Evolutionary conservation across 1,140 invertebrate species (phyloP).

Genomic region (Tetranychus cinnabarinus): DNA sequence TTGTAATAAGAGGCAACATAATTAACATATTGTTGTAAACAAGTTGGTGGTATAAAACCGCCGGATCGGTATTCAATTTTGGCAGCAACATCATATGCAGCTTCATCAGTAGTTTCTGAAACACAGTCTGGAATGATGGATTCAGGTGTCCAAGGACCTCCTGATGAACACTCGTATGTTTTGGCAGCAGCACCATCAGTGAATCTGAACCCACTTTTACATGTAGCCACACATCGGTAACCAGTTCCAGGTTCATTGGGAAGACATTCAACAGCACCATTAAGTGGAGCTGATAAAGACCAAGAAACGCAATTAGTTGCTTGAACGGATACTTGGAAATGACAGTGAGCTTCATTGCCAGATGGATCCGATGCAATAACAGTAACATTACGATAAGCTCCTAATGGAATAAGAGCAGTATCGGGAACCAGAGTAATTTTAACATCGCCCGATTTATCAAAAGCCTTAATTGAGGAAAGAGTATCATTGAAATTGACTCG

Average conservation of each 20-base stretch:
- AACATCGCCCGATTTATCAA: constrained; percentile 70
- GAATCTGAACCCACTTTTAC: constrained; percentile 66
- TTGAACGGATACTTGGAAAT: constrained; percentile 70
- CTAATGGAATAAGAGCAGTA: constrained; percentile 57
- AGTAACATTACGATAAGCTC: constrained; percentile 80
- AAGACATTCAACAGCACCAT: constrained; percentile 65
- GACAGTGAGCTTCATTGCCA: constrained; percentile 66
- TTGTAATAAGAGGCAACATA: constrained; percentile 52
- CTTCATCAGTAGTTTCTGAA: constrained; percentile 75
- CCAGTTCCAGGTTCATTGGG: constrained; percentile 38
- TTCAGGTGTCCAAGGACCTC: constrained; percentile 44
- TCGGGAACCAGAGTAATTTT: constrained; percentile 48
- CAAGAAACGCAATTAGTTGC: constrained; percentile 80
- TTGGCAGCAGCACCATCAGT: constrained; percentile 68
- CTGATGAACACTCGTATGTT: constrained; percentile 55
- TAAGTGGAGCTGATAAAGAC: constrained; percentile 63
- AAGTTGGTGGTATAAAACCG: constrained; percentile 54
- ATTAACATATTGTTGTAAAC: constrained; percentile 62
- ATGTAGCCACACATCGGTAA: constrained; percentile 67
- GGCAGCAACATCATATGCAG: constrained; percentile 68
- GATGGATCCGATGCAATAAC: constrained; percentile 66
- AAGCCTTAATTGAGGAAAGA: constrained; percentile 52
- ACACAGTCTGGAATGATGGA: constrained; percentile 78
- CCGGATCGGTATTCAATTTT: constrained; percentile 69
- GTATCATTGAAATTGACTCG: constrained; percentile 81